Percentiles rank a stretch among this genome's conserved stretches.
phyloP scores from a whole-genome alignment of 2,113 vertebrate species.

The Pao palembangensis region DNA sequence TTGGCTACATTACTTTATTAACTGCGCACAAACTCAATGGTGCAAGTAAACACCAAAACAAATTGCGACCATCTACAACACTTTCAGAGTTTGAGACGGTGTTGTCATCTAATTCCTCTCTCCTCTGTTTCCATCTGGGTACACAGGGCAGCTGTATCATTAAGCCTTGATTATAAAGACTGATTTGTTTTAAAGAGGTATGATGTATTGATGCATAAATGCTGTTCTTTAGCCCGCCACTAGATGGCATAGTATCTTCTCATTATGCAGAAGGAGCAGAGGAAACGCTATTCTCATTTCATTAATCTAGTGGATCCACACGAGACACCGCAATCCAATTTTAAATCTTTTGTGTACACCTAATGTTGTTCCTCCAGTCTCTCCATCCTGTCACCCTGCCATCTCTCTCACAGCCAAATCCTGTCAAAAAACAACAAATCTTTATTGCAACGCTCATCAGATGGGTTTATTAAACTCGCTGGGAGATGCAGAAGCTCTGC shows the following conservation, averaged over 20 bases:
- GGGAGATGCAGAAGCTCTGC: constrained; percentile 19
- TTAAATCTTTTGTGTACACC: constrained; percentile 49
- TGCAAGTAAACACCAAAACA: constrained; percentile 15
- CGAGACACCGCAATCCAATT: constrained; percentile 45
- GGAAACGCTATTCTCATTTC: constrained; percentile 35
- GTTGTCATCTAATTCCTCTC: neutral
- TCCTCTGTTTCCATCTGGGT: constrained; percentile 19
- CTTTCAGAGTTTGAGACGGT: too few species aligned
- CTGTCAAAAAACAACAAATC: constrained; percentile 21
- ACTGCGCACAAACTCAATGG: neutral
- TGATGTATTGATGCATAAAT: constrained; percentile 37
- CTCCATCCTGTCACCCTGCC: constrained; percentile 37
- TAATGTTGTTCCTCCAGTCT: constrained; percentile 45
- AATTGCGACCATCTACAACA: neutral
- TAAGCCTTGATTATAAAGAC: constrained; percentile 30
- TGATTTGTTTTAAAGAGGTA: constrained; percentile 39
- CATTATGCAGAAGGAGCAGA: constrained; percentile 31
- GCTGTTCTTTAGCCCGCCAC: constrained; percentile 47
- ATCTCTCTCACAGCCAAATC: constrained; percentile 28
- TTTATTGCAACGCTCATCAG: constrained; percentile 30
- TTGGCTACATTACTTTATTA: neutral
- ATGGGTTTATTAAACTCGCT: constrained; percentile 23
- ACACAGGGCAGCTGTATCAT: constrained; percentile 18
- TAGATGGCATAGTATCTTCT: constrained; percentile 70
- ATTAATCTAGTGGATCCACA: constrained; percentile 30